Base-by-base conservation (phyloP, 2,888 invertebrate species). In the Diarsia mendica region DNA sequence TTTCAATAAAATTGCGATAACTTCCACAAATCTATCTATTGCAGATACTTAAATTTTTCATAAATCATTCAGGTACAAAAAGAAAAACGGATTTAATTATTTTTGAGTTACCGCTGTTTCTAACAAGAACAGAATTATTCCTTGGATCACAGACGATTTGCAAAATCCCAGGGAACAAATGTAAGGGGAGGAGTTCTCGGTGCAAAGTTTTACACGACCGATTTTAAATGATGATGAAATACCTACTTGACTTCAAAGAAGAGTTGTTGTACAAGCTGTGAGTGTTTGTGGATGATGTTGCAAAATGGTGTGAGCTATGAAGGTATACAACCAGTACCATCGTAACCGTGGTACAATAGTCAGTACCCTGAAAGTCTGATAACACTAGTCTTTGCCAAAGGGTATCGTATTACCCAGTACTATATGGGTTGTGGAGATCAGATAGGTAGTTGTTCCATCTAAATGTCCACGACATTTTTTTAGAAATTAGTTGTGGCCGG, bases 101-200 rank as follows among this genome's bases (percentile, higher is more conserved):
- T 63, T n/a, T n/a, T 23, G 44, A 44, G 44, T 44, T 23, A 44
- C n/a, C 0, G 63, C 8, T 9, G 8, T 63, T 44, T 6, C 44
- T n/a, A 0, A 63, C 44, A 13, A 44, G 63, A 15, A 0, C 63
- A 63, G 82, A 86, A 90, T 87, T 84, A 80, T 75, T 80, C 68
- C 46, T n/a, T 49, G 79, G 77, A 87, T 82, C 73, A 63, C 53
- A 67, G 70, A 64, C 79, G 68, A 79, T 83, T 75, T 77, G 61
- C 63, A 11, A 78, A 84, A 80, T 76, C 83, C 63, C 58, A 64
- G 71, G 20, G 74, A 70, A 83, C 71, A 83, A 85, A 75, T 78
- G 58, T 77, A 67, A 80, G 60, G 67, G 77, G 77, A 64, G 67
- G 28, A 63, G 66, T 53, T 72, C 39, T 73, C 46, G 23, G n/a